These are phyloP conservation scores for Akabosia matsudoensis DNA, from an alignment of 1,140 invertebrate species.

Conservation along the genomic window DNA sequence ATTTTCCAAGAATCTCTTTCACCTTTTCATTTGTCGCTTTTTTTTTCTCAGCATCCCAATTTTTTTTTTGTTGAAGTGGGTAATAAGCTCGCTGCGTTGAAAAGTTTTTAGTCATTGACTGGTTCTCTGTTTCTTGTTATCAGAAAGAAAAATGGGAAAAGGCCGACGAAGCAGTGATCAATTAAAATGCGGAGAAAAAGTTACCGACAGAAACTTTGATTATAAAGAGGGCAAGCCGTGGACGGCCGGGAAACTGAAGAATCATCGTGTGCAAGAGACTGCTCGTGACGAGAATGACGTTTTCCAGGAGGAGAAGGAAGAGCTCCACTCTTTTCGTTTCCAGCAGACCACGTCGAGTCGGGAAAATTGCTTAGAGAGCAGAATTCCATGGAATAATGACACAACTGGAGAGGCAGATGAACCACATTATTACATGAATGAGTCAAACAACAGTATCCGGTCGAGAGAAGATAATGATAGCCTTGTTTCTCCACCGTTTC, in stretches of 20 bases:
- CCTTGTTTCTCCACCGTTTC: neutral
- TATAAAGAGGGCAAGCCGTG: neutral
- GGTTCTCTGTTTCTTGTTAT: neutral
- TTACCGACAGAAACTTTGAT: neutral
- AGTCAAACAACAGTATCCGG: neutral
- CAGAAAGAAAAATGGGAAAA: neutral
- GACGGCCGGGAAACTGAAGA: neutral
- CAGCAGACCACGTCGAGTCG: neutral
- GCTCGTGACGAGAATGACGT: neutral
- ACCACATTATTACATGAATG: neutral
- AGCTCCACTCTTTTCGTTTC: neutral
- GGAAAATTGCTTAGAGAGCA: neutral
- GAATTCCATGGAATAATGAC: neutral
- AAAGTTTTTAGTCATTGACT: too few relatives aligned
- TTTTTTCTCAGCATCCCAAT: too few relatives aligned
- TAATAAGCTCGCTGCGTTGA: too few relatives aligned
- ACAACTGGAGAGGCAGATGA: neutral
- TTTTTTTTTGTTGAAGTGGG: too few relatives aligned
- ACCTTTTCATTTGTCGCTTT: too few relatives aligned
- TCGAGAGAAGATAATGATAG: neutral
- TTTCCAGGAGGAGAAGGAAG: neutral
- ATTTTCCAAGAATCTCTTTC: too few relatives aligned
- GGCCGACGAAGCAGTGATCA: neutral
- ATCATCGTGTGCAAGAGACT: too few relatives aligned
- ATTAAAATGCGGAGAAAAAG: neutral